Conservation (phyloP, 2,113 vertebrate species). For the Geococcyx californianus region DNA sequence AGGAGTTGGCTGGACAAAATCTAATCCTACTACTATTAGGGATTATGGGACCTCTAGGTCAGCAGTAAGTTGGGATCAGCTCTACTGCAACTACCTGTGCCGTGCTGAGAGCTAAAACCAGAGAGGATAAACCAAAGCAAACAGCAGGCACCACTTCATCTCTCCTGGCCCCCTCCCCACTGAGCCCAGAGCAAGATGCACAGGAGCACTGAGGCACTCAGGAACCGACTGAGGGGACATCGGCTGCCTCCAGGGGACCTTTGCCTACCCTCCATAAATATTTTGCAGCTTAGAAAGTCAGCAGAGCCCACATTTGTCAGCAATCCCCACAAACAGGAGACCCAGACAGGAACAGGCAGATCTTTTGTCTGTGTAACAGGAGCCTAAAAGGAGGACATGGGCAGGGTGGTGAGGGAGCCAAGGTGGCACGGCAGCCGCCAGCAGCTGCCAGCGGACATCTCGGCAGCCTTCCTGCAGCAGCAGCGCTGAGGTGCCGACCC, state of each 20-base stretch:
- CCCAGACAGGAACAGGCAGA: neutral
- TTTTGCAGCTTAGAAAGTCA: neutral
- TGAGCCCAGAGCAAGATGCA: neutral
- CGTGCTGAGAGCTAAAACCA: constrained; percentile 28
- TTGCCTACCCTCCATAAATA: neutral
- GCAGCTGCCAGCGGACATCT: neutral
- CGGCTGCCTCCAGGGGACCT: neutral
- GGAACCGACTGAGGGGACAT: neutral
- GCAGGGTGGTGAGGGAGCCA: neutral
- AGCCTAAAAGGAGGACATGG: neutral
- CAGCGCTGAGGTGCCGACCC: neutral
- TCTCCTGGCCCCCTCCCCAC: neutral
- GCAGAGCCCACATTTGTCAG: neutral
- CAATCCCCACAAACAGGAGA: neutral
- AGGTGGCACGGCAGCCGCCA: neutral
- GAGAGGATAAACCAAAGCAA: neutral
- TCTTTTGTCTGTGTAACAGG: neutral
- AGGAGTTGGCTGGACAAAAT: neutral
- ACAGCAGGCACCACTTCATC: constrained; percentile 18
- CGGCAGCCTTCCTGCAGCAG: neutral
- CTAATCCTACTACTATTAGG: constrained; percentile 43
- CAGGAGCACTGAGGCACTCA: neutral
- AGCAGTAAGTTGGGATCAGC: constrained; percentile 15
- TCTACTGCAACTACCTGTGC: neutral
- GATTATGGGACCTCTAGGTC: constrained; percentile 62